Conservation (phyloP, 2,113 vertebrate species). For the Ctenodactylus gundi region DNA sequence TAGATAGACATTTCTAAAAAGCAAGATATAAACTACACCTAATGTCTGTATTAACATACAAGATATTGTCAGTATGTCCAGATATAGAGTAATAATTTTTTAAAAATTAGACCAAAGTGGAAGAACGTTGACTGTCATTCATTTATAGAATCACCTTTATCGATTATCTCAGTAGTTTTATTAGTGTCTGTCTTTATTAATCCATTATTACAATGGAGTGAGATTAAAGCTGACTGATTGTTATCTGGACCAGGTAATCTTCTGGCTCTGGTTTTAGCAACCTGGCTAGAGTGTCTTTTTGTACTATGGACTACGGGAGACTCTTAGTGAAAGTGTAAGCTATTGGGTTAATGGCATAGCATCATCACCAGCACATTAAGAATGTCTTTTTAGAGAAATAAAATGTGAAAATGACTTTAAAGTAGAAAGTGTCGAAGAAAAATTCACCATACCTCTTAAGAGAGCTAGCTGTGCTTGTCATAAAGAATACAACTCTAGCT, state of each 20-base stretch:
- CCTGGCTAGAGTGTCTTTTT: conserved; percentile 75
- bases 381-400: conserved; percentile 78
- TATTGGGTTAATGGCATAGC: conserved; percentile 73
- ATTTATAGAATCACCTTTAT: conserved; percentile 54
- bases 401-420: conserved; percentile 74
- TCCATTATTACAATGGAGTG: conserved; percentile 62
- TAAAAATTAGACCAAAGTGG: conserved; percentile 39
- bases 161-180: conserved; percentile 69
- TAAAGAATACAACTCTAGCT: conserved; percentile 40
- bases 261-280: conserved; percentile 69
- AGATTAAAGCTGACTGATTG: conserved; percentile 65
- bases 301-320: conserved; percentile 54
- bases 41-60: conserved; percentile 3
- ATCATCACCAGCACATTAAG: conserved; percentile 65
- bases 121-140: conserved; percentile 41
- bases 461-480: conserved; percentile 42
- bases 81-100: conserved; percentile 52
- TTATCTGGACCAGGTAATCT: conserved; percentile 68
- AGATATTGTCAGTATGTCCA: conserved; percentile 26
- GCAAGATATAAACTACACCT: not conserved
- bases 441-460: conserved; percentile 25
- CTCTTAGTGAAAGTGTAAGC: conserved; percentile 79
- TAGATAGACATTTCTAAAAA: conserved; percentile 17
- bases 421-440: conserved; percentile 60
- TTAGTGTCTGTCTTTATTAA: conserved; percentile 69